A percentile compares a stretch with the other conserved stretches of the same genome.
phyloP scores from a whole-genome alignment of 1,140 invertebrate species.

The Holotrichia oblita region DNA sequence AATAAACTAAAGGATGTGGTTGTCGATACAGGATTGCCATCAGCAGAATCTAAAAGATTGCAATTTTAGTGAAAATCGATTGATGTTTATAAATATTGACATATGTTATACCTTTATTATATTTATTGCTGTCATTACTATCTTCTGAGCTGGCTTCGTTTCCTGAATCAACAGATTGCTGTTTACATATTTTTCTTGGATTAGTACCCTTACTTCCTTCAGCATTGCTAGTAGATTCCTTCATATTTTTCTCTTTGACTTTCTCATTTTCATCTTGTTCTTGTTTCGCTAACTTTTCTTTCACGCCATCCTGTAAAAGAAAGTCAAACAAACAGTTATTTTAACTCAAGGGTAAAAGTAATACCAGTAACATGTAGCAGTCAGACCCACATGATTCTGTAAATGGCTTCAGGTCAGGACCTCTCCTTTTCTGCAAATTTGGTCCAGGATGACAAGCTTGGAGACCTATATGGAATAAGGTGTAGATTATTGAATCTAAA shows the following conservation, averaged over 20 bases:
- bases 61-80: neutral
- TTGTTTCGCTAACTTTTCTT: slow-evolving; percentile 73
- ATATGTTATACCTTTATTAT: slow-evolving; percentile 52
- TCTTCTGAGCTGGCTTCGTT: slow-evolving; percentile 94
- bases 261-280: slow-evolving; percentile 60
- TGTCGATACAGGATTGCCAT: slow-evolving; percentile 57
- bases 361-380: slow-evolving; percentile 90
- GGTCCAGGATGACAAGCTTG: slow-evolving; percentile 92
- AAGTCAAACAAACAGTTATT: slow-evolving; percentile 37
- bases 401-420: slow-evolving; percentile 88
- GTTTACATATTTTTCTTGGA: slow-evolving; percentile 72
- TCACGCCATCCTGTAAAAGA: slow-evolving; percentile 76
- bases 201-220: slow-evolving; percentile 47
- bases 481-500: neutral
- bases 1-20: slow-evolving; percentile 65
- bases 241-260: slow-evolving; percentile 50
- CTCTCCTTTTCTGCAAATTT: slow-evolving; percentile 87
- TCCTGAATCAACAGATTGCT: slow-evolving; percentile 82
- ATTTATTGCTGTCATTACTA: slow-evolving; percentile 86
- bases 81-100: neutral
- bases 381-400: slow-evolving; percentile 85
- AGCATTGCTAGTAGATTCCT: slow-evolving; percentile 47
- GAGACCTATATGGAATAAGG: slow-evolving; percentile 64
- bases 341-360: slow-evolving; percentile 48
- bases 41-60: slow-evolving; percentile 47